Evolutionary conservation across 37 sponge, comb jelly and placozoan species (phyloP), one percentile per base, ranked within the genome.

Genomic region (Sycon ciliatum): DNA sequence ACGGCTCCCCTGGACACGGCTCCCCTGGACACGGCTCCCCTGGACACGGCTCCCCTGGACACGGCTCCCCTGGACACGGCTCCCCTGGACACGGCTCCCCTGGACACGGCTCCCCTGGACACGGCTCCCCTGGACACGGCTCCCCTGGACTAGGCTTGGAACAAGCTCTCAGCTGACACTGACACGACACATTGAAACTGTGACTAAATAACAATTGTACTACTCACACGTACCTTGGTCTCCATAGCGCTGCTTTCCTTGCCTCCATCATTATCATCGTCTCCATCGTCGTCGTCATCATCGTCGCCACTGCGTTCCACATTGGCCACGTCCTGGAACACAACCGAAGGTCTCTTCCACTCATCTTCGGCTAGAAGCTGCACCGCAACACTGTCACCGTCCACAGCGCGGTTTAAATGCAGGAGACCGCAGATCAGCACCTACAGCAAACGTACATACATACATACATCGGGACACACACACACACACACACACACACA

Each of bases 341-440:
- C 23, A 18, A 80, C 84, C 7, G 86, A 89, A 1, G 94, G 89
- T n/a, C 61, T 39, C 1, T 78, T 34, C 91, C 91, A 90, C 71
- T 88, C 78, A 0, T 58, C 32, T 57, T 97, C 79, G 1, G 90
- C 85, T 20, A 89, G 73, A 28, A 88, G 53, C 68, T 97, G 93
- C 0, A 97, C 69, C 2, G 83, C 99, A 4, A 97, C 99, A 1
- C 84, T 30, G 56, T 97, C 99, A 0, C 75, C 85, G 56, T 97
- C 85, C 4, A 97, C 80, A 38, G 99, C 89, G 55, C 99, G 64
- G 69, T 92, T 97, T 27, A 97, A 29, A 56, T 84, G 76, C 73
- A 68, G 32, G 34, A 84, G 58, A 0, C 90, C 90, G 36, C 84
- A 67, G 0, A 97, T 79, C 0, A 97, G 65, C 2, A 91, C 65